phyloP scores from a whole-genome alignment of 2,888 invertebrate species.

The Napeogenes sylphis region DNA sequence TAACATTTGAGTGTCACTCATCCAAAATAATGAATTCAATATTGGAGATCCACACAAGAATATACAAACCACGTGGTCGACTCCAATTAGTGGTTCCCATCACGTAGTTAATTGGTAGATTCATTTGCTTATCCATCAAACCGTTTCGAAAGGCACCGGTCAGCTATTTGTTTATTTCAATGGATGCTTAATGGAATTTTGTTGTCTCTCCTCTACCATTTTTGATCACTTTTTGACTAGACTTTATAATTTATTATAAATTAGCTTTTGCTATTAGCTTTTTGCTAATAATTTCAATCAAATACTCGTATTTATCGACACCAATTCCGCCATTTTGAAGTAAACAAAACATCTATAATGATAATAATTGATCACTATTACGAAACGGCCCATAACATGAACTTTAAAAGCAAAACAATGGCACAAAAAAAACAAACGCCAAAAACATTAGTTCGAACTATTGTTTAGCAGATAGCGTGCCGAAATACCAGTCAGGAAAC shows the following conservation, averaged over 20 bases:
- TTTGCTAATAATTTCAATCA: too few relatives aligned
- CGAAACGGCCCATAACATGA: background rate
- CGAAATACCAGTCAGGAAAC: slow-evolving; percentile 19
- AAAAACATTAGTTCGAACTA: slow-evolving; percentile 10
- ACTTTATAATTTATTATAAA: background rate
- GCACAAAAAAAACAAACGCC: slow-evolving; percentile 5
- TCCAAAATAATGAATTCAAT: slow-evolving; percentile 28
- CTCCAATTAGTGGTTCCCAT: slow-evolving; percentile 43
- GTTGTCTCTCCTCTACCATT: slow-evolving; percentile 13
- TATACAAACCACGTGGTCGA: slow-evolving; percentile 22
- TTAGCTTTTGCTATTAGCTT: too few relatives aligned
- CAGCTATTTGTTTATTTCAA: slow-evolving; percentile 34
- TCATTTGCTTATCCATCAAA: slow-evolving; percentile 51
- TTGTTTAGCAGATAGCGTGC: slow-evolving; percentile 20
- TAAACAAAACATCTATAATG: background rate
- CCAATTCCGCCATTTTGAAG: too few relatives aligned
- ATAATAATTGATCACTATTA: background rate
- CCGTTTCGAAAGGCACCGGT: slow-evolving; percentile 34
- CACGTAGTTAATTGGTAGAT: slow-evolving; percentile 48
- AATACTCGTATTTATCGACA: too few relatives aligned
- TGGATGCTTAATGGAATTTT: slow-evolving; percentile 25
- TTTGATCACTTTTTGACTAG: slow-evolving; percentile 2
- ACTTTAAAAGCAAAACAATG: slow-evolving; percentile 3
- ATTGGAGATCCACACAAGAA: slow-evolving; percentile 16
- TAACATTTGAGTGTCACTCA: slow-evolving; percentile 25